Evolutionary conservation across 2,888 invertebrate genomes (phyloP), one percentile per base, ranked within the genome.

Genomic region (Drosophila nr. fundita): DNA sequence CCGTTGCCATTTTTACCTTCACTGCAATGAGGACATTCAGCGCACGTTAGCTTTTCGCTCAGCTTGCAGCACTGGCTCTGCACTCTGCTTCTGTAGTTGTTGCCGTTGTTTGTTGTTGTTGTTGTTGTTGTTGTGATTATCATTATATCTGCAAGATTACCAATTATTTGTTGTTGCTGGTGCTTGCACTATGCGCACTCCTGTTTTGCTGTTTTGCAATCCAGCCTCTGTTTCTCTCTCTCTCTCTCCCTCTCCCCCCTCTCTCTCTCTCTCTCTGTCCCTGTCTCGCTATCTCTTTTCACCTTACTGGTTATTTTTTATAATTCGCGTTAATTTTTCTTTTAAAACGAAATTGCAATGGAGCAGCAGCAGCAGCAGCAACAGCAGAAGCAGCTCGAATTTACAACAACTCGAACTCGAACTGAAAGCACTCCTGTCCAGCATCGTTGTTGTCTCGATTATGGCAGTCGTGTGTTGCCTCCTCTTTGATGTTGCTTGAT

Each of bases 311-410:
- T 71, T 86, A 83, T 86, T 84, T 84, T 80, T 88, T 88, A 88
- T 88, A 85, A 88, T 85, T 86, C 85, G 86, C 87, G 85, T 85
- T 85, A 86, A 85, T 88, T 85, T 85, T 88, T 85, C 81, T 83
- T 88, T 86, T 88, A 86, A 88, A 85, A 77, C 78, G 81, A 85
- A 85, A 85, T 88, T 85, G 88, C 85, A 80, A 70, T 83, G 84
- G 79, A 72, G 78, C 76, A 60, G 67, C 74, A 73, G 61, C 74
- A 58, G 32, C 63, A 68, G 49, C 68, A 66, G 48, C 54, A 45
- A 7, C 24, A 58, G 30, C 67, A 68, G 62, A 64, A 66, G 48
- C 67, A 72, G 50, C 61, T 38, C 40, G 65, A 60, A 60, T 58
- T 32, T 18, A 27, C 45, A 29, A 52, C 53, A 68, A 48, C 59